These are phyloP conservation scores for Penelope pileata DNA, from an alignment of 2,113 vertebrate species.

Conservation along the genomic window DNA sequence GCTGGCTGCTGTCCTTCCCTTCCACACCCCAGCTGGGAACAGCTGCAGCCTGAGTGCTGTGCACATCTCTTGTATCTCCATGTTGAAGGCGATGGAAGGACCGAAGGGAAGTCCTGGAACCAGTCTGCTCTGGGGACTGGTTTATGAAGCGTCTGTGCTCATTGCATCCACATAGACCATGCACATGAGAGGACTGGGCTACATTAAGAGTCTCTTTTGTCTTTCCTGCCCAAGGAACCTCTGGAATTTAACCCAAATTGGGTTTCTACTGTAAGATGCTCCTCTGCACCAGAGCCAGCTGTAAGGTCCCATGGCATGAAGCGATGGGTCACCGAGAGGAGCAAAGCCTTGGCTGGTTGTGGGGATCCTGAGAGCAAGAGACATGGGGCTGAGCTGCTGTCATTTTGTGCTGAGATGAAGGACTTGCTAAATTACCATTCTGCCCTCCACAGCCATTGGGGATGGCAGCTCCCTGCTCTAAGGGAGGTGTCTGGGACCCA, in stretches of 20 bases:
- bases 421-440: not conserved
- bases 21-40: not conserved
- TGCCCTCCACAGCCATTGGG: not conserved
- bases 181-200: not conserved
- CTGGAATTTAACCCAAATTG: not conserved
- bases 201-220: not conserved
- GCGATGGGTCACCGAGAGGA: not conserved
- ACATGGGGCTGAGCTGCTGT: not conserved
- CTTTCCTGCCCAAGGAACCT: not conserved
- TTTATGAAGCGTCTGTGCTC: not conserved
- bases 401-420: not conserved
- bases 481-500: not conserved
- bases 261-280: not conserved
- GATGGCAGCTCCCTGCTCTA: not conserved
- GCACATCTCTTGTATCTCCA: fast-evolving
- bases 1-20: not conserved
- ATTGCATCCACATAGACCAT: not conserved
- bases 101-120: not conserved
- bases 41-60: fast-evolving
- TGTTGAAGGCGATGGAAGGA: not conserved
- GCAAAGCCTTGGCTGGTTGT: not conserved
- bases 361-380: not conserved
- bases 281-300: not conserved
- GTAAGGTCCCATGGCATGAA: fast-evolving
- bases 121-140: not conserved